These are phyloP conservation scores for Gallinago media DNA, from an alignment of 2,113 vertebrate genomes.

Conservation along the genomic window DNA sequence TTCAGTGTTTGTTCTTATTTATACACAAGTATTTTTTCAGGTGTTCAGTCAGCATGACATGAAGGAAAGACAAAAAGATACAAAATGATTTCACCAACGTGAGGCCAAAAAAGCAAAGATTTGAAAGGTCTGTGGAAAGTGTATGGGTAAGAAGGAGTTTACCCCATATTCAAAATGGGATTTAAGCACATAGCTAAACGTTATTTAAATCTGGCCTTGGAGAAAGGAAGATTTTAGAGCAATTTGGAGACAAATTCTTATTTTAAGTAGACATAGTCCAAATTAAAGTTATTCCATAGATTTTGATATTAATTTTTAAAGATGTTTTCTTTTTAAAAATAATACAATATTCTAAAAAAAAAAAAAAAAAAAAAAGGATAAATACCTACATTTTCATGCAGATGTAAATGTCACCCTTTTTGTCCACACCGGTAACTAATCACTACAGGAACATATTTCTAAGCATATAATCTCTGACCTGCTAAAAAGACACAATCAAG, in stretches of 20 bases:
- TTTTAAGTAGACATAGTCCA: background rate
- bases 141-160: background rate
- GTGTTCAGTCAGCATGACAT: background rate
- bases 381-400: background rate
- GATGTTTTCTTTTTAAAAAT: background rate
- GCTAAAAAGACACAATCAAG: background rate
- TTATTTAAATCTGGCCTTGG: background rate
- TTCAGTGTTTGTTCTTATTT: background rate
- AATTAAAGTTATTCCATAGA: background rate
- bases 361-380: background rate
- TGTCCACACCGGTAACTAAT: background rate
- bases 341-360: background rate
- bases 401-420: background rate
- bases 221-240: background rate
- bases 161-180: background rate
- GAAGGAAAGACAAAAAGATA: background rate
- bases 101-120: background rate
- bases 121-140: background rate
- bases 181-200: background rate
- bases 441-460: background rate
- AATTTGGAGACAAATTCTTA: background rate
- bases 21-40: background rate
- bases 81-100: background rate
- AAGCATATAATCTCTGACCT: background rate
- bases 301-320: background rate